Evolutionary conservation across 2,113 vertebrate genomes (phyloP).

Genomic region (Diadophis punctatus): DNA sequence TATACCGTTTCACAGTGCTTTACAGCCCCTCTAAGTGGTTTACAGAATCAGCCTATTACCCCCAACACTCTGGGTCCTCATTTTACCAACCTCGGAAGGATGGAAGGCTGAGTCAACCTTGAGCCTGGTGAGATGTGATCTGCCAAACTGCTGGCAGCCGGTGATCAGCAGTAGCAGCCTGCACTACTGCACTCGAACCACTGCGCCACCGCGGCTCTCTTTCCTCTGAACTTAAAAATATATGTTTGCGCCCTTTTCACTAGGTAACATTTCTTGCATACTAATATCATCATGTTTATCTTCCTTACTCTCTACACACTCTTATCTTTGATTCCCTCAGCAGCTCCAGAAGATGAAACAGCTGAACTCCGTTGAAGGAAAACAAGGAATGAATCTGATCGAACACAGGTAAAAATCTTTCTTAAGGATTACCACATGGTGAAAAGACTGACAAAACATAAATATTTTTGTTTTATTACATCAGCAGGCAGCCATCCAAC

Average conservation of each 20-base stretch:
- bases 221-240: background rate
- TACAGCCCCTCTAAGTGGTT: too few relatives aligned
- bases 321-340: background rate
- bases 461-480: background rate
- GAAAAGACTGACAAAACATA: background rate
- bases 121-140: too few relatives aligned
- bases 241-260: background rate
- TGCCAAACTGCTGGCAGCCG: too few relatives aligned
- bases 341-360: background rate
- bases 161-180: too few relatives aligned
- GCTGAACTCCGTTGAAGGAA: background rate
- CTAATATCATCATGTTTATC: background rate
- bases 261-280: background rate
- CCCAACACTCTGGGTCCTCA: too few relatives aligned
- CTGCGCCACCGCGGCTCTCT: background rate
- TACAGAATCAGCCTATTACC: too few relatives aligned
- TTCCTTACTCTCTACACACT: background rate
- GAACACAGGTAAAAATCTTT: background rate
- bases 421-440: background rate
- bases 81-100: too few relatives aligned
- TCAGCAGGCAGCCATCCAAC: background rate
- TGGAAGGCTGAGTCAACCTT: too few relatives aligned
- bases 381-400: background rate
- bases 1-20: too few relatives aligned
- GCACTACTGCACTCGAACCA: too few relatives aligned